Evolutionary conservation across 1,140 invertebrate species (phyloP), one percentile per base, ranked within the genome.

Genomic region (Lasaia peninsularis): DNA sequence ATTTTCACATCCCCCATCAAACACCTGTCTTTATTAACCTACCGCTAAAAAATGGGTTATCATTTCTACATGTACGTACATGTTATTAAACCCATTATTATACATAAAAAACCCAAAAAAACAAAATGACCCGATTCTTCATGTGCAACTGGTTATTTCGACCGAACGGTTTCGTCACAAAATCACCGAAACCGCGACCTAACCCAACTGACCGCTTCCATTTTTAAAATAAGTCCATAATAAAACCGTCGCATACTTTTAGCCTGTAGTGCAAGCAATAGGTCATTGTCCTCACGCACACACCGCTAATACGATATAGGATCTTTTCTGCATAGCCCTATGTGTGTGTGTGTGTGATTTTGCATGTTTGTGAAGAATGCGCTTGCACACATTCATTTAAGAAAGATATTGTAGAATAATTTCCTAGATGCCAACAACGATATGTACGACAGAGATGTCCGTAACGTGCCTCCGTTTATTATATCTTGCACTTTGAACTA

Each of bases 141-240:
- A n/a, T n/a, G n/a, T n/a, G n/a, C n/a, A n/a, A n/a, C n/a, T 20
- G 34, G 24, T 20, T 31, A 52, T 52, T 52, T 52, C 53, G 62
- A 56, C 53, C 62, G 53, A 34, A 20, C 20, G 10, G 40, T 20
- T 20, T 48, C 11, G 40, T 48, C 40, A 48, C 40, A 18, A 9
- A 48, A 48, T 62, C 62, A 66, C 61, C 62, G 52, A 53, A 67
- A 73, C 69, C 78, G 60, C 70, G 80, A 86, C 83, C 83, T 86
- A 83, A 75, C 83, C 77, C 78, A 85, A 73, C 75, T 79, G 74
- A 78, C 71, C 78, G 75, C 58, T 65, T 67, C 74, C 78, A 84
- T 86, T 88, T 88, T 88, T 83, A 84, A 86, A 86, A 86, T 82
- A 88, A 88, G 81, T 80, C 77, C 80, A 86, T 88, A 88, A 86